Evolutionary conservation across 2,113 vertebrate genomes (phyloP), one percentile per base, ranked within the genome.

Genomic region (Tursiops truncatus): DNA sequence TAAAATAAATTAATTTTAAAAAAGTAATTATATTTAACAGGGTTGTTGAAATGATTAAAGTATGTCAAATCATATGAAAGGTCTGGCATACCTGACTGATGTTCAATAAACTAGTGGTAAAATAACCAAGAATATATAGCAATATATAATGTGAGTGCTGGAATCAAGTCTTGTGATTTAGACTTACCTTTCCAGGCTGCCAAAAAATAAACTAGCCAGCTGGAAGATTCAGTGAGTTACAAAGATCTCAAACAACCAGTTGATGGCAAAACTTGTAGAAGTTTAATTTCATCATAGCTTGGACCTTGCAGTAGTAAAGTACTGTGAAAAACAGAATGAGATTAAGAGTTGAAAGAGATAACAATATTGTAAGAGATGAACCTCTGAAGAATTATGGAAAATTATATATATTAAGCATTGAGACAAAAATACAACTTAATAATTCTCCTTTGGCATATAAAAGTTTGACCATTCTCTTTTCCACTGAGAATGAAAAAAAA

Each of bases 381-480:
- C 20, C 41, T 73, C 15, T 56, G 33, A 89, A 76, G 15, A 65
- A 91, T 70, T 31, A 74, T 58, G 23, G 25, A 88, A 81, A 93
- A 83, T 20, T 47, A 85, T 25, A 73, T 50, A 65, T 91, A 74
- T 91, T 70, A 81, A 97, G 13, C 58, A 87, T 1, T 93, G 68
- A 89, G 58, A 83, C 31, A 89, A 86, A 95, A 82, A 91, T 89
- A 28, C 1, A 86, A 86, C 26, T 58, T 82, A 70, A 31, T 71
- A 68, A 58, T 1, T 94, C 20, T 38, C 70, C 14, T 93, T 44
- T 91, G 73, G 68, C 26, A 95, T 23, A 63, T 11, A 68, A 67
- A 93, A 77, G 21, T 60, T 62, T 92, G 18, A 80, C 58, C 73
- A 47, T n/a, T 58, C 26, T 80, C 12, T 88, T 95, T 96, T 91